Percentiles rank a stretch among this genome's conserved stretches.
phyloP scores from a whole-genome alignment of 2,113 vertebrate species.

The Leucopsar rothschildi region DNA sequence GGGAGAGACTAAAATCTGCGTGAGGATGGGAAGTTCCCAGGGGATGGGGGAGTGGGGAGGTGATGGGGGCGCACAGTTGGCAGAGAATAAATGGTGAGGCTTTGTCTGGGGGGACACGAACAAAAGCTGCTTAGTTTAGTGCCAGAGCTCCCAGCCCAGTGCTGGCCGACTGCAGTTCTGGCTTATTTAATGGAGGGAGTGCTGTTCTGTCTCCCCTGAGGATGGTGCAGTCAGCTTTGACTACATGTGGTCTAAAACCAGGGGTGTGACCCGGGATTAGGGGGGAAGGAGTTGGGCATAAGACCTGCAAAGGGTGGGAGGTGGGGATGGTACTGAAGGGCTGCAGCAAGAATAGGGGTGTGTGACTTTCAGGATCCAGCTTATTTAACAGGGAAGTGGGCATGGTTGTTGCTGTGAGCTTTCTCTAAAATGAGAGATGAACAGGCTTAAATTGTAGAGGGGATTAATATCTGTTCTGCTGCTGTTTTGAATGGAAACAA shows the following conservation, averaged over 20 bases:
- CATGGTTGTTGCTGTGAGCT: neutral
- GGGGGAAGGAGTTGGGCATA: neutral
- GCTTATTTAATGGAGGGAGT: neutral
- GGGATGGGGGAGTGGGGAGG: neutral
- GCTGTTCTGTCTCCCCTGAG: neutral
- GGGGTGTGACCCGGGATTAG: neutral
- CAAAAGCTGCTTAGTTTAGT: slow-evolving; percentile 38
- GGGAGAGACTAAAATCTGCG: neutral
- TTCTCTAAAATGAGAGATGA: neutral
- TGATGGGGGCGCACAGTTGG: neutral
- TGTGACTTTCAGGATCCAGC: neutral
- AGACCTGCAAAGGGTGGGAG: neutral
- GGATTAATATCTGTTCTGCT: neutral
- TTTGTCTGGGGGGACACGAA: slow-evolving; percentile 7
- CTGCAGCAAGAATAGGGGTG: neutral
- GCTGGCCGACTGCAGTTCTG: neutral
- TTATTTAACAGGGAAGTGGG: neutral
- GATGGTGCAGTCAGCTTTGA: neutral
- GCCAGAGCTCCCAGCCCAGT: neutral
- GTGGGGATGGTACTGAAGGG: neutral
- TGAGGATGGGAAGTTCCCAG: slow-evolving; percentile 9
- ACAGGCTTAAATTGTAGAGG: neutral
- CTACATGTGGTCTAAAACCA: neutral
- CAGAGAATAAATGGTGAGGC: slow-evolving; percentile 1
- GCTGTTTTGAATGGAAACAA: neutral